Base-by-base conservation (phyloP, 2,888 invertebrate genomes). In the Drosophila anomalata region DNA sequence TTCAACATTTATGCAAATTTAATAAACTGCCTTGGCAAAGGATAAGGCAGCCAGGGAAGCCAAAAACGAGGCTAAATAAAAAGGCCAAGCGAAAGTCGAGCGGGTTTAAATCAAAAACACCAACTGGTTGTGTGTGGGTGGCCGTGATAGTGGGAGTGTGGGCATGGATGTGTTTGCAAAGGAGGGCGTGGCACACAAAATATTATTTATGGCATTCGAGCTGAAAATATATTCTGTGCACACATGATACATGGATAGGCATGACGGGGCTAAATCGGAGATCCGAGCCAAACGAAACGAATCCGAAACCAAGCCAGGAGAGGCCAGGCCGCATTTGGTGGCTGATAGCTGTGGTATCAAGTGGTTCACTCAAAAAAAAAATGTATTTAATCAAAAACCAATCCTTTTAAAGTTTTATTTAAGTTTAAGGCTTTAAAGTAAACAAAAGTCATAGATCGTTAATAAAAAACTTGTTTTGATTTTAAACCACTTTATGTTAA, bases 1-100 rank as follows among this genome's bases (percentile, higher is more conserved):
- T 61, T 66, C 77, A 75, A 77, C 86, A 79, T 81, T 85, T 88
- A 88, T 88, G 89, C 80, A 88, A 88, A 88, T 88, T 88, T 89
- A 88, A 89, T 88, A 88, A 89, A 89, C 85, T 88, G 66, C 58
- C 74, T 69, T 65, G 68, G 33, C 52, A 42, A 52, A 53, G 60
- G 74, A 62, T 54, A 54, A 52, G 53, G 60, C 70, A 53, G 58
- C 53, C 44, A 29, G 36, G 22, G 52, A 17, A 58, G 57, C 51
- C 63, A 53, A 53, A 70, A 70, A 39, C 14, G 53, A 20, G 51
- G 44, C 47, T 42, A 53, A 51, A 57, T 41, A 48, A 60, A 54
- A 50, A 42, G 60, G 42, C 36, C 42, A 29, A 33, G 55, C 69
- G 46, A 62, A 50, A 58, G 59, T 66, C 66, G 53, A 58, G 52